Evolutionary conservation across 37 sponge, comb jelly and placozoan species (phyloP).

Genomic region (Axinella damicornis): DNA sequence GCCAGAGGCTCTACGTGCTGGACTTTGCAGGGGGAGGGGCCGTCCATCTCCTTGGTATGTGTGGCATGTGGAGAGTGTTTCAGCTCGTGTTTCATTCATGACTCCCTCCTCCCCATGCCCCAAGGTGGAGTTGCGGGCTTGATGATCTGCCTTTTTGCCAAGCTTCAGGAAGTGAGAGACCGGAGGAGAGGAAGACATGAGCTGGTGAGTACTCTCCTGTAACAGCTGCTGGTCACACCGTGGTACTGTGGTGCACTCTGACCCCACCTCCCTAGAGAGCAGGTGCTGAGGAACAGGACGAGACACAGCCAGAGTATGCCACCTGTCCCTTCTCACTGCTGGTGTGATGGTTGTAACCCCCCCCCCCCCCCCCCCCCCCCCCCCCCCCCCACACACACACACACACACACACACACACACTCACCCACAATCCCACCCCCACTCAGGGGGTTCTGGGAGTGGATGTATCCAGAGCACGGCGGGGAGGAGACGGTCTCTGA

Average conservation of each 20-base stretch:
- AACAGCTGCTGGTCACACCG: too few species aligned
- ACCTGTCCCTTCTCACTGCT: background rate
- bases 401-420: background rate
- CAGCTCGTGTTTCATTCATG: too few species aligned
- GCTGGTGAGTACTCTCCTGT: too few species aligned
- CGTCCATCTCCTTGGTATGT: conserved; percentile 87
- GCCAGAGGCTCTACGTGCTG: conserved; percentile 70
- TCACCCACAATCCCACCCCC: too few species aligned
- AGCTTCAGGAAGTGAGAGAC: conserved; percentile 67
- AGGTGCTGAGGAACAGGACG: conserved; percentile 14
- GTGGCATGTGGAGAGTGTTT: too few species aligned
- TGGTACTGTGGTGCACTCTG: too few species aligned
- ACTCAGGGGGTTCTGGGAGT: conserved; percentile 69
- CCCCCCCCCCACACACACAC: background rate
- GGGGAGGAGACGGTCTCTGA: conserved; percentile 80
- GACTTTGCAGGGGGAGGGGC: conserved; percentile 96
- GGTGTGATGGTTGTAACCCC: background rate
- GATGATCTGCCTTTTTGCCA: conserved; percentile 78
- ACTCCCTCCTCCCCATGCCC: background rate
- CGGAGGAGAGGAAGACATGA: conserved; percentile 14
- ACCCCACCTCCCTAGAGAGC: too few species aligned
- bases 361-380: background rate
- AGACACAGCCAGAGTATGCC: conserved; percentile 22
- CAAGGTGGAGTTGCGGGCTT: conserved; percentile 83
- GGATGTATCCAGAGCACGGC: conserved; percentile 87